These are phyloP conservation scores for Hypanus sabinus DNA, from an alignment of 2,113 vertebrate species.

Conservation along the genomic window DNA sequence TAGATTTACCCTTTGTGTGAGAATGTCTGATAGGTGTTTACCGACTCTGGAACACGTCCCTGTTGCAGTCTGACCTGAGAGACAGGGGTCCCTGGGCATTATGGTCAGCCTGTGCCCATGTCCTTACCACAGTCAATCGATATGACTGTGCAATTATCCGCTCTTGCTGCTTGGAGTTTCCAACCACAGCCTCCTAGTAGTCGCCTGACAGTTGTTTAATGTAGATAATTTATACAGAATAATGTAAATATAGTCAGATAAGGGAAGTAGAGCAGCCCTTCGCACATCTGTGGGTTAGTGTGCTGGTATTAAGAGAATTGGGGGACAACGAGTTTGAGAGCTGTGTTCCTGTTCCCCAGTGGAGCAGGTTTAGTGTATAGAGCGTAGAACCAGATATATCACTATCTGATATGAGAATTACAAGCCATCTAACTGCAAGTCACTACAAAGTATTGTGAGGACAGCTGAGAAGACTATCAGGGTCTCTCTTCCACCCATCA, in stretches of 20 bases:
- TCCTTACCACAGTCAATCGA: too few species aligned
- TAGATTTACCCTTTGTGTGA: background rate
- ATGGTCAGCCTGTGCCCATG: background rate
- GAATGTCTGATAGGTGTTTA: background rate
- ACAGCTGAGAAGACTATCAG: too few species aligned
- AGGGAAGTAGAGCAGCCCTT: background rate
- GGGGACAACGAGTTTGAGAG: too few species aligned
- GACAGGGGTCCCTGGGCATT: background rate
- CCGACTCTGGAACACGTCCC: background rate
- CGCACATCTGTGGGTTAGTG: background rate
- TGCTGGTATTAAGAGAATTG: too few species aligned
- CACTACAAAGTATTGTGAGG: too few species aligned
- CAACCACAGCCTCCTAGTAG: background rate
- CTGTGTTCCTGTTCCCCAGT: too few species aligned
- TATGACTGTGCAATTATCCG: background rate
- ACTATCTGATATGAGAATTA: too few species aligned
- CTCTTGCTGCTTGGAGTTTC: background rate
- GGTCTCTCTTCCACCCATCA: too few species aligned
- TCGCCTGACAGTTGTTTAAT: background rate
- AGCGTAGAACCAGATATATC: too few species aligned
- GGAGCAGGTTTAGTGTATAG: too few species aligned
- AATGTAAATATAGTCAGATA: background rate
- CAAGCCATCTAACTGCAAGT: too few species aligned
- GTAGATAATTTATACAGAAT: background rate
- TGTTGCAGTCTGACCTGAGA: background rate